These are phyloP conservation scores for Acrobasis suavella DNA, from an alignment of 2,888 invertebrate species.

Conservation along the genomic window DNA sequence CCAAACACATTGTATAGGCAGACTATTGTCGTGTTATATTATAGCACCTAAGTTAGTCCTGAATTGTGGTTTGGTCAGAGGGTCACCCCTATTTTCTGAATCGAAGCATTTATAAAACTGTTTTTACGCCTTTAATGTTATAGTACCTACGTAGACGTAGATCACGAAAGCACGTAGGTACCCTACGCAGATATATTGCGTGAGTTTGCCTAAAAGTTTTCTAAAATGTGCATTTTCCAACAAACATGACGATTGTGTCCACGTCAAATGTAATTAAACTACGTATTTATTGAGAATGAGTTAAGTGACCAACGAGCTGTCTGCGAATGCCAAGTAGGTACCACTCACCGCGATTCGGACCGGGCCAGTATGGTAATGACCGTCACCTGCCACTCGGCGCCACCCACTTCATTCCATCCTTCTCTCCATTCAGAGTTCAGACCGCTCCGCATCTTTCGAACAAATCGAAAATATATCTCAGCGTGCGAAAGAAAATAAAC, in stretches of 20 bases:
- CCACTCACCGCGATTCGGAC: conserved; percentile 27
- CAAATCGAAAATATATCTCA: conserved; percentile 10
- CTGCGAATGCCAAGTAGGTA: conserved; percentile 22
- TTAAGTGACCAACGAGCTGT: conserved; percentile 23
- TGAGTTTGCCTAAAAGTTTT: too few relatives aligned
- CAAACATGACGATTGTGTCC: neutral
- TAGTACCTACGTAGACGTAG: too few relatives aligned
- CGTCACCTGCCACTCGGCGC: conserved; percentile 27
- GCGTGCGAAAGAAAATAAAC: conserved; percentile 18
- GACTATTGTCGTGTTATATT: too few relatives aligned
- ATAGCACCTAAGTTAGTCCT: too few relatives aligned
- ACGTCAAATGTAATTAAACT: conserved; percentile 7
- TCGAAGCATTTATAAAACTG: too few relatives aligned
- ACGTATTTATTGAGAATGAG: conserved; percentile 14
- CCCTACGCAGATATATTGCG: too few relatives aligned
- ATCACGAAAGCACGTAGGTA: too few relatives aligned
- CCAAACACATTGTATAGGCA: too few relatives aligned
- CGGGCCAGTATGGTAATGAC: conserved; percentile 38
- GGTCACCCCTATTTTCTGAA: too few relatives aligned
- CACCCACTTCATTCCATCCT: conserved; percentile 27
- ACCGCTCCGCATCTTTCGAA: conserved; percentile 28
- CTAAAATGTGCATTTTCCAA: neutral
- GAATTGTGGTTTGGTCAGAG: too few relatives aligned
- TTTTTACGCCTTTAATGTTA: too few relatives aligned
- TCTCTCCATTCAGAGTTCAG: conserved; percentile 23